Base-by-base conservation (phyloP, 2,888 invertebrate genomes). In the Macrophya annulata region DNA sequence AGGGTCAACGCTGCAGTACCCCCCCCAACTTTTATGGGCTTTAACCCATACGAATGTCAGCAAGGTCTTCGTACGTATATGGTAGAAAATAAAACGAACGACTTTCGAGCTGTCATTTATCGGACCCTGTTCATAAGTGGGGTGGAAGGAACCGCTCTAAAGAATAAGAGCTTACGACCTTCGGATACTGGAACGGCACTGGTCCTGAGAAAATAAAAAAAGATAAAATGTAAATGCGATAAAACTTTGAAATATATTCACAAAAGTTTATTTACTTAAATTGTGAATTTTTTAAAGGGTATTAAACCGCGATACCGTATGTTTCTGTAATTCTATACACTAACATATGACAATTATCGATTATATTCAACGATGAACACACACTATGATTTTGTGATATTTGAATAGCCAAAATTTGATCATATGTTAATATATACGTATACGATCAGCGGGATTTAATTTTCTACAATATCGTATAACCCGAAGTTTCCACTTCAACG, bases 21-120 rank as follows among this genome's bases (percentile, higher is more conserved):
- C 31, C 17, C 4, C 17, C 68, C 37, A 5, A 68, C 68, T 68
- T 68, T 68, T 68, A 68, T 68, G 37, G 37, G 10, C 37, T 17
- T 68, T 37, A 37, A 68, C 68, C 37, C 37, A 5, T 17, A 68
- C 62, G 37, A 68, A 37, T 68, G 8, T 68, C 68, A 6, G 12
- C 17, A 0, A 37, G 68, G 15, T 37, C 68, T 68, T 37, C 5
- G 8, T 21, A 43, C 3, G 31, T 31, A 31, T 74, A 71, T 9
- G 31, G 45, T 45, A n/a, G 21, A 43, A 74, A 74, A 43, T 21
- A 45, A 43, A 21, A 43, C 10, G 45, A 37, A 74, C 21, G 72
- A 74, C 72, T 74, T 74, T 74, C n/a, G 17, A 45, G 43, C 43
- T 72, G 45, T 45, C 45, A 31, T 9, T 45, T 45, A 72, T 43